These are phyloP conservation scores for Calephelis perditalis DNA, from an alignment of 2,888 invertebrate species.

Conservation along the genomic window DNA sequence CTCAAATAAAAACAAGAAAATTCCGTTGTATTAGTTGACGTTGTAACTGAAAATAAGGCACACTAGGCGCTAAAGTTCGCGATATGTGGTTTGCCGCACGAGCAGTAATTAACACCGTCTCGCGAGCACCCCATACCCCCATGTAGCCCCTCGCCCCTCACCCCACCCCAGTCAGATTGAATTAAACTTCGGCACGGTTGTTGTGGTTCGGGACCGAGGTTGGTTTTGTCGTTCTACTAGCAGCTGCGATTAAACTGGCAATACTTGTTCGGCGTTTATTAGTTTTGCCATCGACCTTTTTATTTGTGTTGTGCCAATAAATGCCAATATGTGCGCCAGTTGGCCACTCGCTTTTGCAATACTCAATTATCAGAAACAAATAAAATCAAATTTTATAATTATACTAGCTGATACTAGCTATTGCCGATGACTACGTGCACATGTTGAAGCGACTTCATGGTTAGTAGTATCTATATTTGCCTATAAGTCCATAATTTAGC, in stretches of 20 bases:
- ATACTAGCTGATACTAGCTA: too few relatives aligned
- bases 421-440: too few relatives aligned
- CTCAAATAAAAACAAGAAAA: constrained; percentile 13
- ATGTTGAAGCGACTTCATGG: too few relatives aligned
- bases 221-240: constrained; percentile 69
- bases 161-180: constrained; percentile 49
- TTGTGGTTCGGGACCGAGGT: constrained; percentile 69
- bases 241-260: constrained; percentile 71
- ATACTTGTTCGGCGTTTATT: constrained; percentile 68
- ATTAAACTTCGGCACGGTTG: constrained; percentile 75
- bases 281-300: constrained; percentile 49
- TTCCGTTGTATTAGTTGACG: constrained; percentile 2
- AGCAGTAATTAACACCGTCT: constrained; percentile 74
- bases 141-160: constrained; percentile 29
- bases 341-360: neutral
- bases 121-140: constrained; percentile 34
- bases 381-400: neutral
- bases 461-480: too few relatives aligned
- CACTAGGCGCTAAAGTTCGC: constrained; percentile 70
- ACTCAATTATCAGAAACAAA: neutral
- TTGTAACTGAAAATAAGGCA: constrained; percentile 37
- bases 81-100: constrained; percentile 72
- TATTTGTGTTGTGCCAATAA: constrained; percentile 25
- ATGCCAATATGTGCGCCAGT: constrained; percentile 22
- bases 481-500: too few relatives aligned